phyloP scores from a whole-genome alignment of 2,113 vertebrate species.

The Delphinus delphis region DNA sequence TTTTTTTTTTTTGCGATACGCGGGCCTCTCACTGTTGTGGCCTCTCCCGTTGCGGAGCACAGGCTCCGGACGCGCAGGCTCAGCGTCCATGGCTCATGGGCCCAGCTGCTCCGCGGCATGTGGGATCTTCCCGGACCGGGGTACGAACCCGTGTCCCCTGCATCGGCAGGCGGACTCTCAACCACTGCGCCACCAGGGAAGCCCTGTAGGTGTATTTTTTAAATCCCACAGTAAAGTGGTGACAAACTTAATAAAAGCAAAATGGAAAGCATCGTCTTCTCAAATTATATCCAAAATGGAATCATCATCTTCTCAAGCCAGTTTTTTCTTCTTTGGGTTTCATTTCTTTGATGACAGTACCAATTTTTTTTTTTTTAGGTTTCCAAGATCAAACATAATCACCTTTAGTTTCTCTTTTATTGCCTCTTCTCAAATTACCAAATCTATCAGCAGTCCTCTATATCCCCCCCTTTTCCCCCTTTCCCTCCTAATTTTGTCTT shows the following conservation, averaged over 20 bases:
- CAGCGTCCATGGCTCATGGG: no score
- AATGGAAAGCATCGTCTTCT: background rate
- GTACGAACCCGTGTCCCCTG: no score
- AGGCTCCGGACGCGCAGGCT: no score
- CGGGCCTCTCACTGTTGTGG: no score
- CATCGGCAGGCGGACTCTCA: no score
- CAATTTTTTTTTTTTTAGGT: background rate
- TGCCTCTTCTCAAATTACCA: background rate
- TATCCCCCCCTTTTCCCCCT: background rate
- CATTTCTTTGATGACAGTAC: background rate
- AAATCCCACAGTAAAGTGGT: conserved; percentile 9
- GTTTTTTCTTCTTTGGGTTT: background rate
- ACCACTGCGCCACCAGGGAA: no score
- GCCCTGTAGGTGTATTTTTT: background rate
- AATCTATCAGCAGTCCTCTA: background rate
- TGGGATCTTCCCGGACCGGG: no score
- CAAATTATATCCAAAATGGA: conserved; percentile 38
- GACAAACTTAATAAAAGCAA: background rate
- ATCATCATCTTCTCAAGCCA: background rate
- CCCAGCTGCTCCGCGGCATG: no score
- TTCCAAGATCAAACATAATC: background rate
- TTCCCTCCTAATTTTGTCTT: background rate
- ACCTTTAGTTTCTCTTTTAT: conserved; percentile 44
- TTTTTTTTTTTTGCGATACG: no score
- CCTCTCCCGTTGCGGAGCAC: no score